Evolutionary conservation across 2,113 vertebrate genomes (phyloP), one percentile per base, ranked within the genome.

Genomic region (Maccullochella peelii): DNA sequence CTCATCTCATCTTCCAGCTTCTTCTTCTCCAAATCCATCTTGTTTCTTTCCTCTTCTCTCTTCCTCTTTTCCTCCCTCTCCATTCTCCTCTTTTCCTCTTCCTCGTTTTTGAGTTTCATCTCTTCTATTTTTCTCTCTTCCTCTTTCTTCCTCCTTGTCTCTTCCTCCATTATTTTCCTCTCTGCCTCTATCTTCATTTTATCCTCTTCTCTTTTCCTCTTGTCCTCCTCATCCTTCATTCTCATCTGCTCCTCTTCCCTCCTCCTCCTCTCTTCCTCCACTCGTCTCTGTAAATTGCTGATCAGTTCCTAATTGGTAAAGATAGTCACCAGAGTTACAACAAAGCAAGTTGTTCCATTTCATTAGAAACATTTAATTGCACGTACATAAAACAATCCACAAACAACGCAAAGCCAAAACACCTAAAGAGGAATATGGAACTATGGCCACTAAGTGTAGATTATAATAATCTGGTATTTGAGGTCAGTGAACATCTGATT

Each of bases 211-310:
- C 86, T 82, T 87, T 84, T 90, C 70, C 68, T 82, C 94, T 93
- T 55, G 0, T 78, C 69, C 91, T 80, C 87, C 14, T 69, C 85
- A 79, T 80, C 94, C 73, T 86, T 57, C 68, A 89, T 90, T 96
- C 83, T 93, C 86, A 88, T 91, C 87, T 96, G 94, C 59, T 95
- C 86, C 30, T 97, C 92, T 79, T 96, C 95, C 78, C 94, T 95
- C 38, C 27, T 80, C 68, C n/a, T 94, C 90, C 89, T 95, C 89
- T 97, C 96, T 62, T 96, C 92, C 74, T 96, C 91, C 77, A 98
- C 93, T 93, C 94, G 94, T 79, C 95, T 82, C 69, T 96, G 92
- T 66, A 98, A 85, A 36, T 90, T 94, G 59, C 72, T 78, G 77
- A 98, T 96, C 47, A 93, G 52, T 49, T 95, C 96, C 98, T 99